These are phyloP conservation scores for Scolopax bukidnonensis DNA, from an alignment of 2,797 vertebrate genomes.

Conservation along the genomic window DNA sequence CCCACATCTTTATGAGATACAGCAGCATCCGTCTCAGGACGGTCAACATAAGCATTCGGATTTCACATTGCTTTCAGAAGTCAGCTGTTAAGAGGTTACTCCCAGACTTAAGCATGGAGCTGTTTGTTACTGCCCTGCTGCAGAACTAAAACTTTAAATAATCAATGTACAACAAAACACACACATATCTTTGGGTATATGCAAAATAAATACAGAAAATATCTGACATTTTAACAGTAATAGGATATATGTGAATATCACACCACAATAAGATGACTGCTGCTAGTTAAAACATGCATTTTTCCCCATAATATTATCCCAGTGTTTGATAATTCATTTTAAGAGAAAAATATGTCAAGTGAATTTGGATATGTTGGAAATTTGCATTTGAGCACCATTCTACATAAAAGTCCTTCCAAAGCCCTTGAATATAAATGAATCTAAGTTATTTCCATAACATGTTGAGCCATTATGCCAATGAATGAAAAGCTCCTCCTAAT, in stretches of 20 bases:
- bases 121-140: background rate
- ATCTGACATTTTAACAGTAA: background rate
- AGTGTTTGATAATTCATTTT: constrained; percentile 33
- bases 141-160: background rate
- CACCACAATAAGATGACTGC: background rate
- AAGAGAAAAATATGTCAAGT: constrained; percentile 53
- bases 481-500: constrained; percentile 47
- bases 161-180: background rate
- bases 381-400: constrained; percentile 38
- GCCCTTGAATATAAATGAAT: constrained; percentile 58
- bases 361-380: constrained; percentile 39
- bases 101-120: background rate
- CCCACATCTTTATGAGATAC: background rate
- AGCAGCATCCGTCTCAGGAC: background rate
- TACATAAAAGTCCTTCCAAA: constrained; percentile 55
- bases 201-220: constrained; percentile 39
- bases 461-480: constrained; percentile 13
- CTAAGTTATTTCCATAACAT: constrained; percentile 34
- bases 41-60: background rate
- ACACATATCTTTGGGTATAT: background rate
- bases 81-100: background rate
- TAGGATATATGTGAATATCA: background rate
- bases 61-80: constrained; percentile 8
- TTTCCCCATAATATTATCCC: background rate
- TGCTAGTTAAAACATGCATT: constrained; percentile 15